phyloP scores from a whole-genome alignment of 2,797 vertebrate species.

The Anniella stebbinsi region DNA sequence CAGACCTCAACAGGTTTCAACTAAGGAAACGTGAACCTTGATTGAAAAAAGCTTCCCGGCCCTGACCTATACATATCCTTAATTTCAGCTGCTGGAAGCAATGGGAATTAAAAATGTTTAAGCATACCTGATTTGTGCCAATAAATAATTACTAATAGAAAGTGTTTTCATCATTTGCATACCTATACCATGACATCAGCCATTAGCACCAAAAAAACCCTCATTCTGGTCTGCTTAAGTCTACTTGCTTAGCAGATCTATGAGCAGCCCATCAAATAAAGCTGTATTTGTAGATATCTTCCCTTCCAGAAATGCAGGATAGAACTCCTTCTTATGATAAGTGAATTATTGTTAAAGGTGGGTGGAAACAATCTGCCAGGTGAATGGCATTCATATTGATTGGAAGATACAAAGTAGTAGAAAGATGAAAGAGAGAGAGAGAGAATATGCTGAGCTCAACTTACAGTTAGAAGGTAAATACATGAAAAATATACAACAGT shows the following conservation, averaged over 20 bases:
- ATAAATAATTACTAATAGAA: neutral
- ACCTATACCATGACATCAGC: neutral
- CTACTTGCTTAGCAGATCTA: constrained; percentile 11
- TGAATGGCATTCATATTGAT: constrained; percentile 66
- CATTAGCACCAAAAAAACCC: neutral
- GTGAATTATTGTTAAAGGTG: constrained; percentile 66
- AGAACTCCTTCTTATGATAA: constrained; percentile 57
- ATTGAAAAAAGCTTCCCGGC: no score
- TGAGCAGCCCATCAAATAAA: constrained; percentile 33
- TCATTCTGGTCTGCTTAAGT: neutral
- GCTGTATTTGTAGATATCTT: constrained; percentile 48
- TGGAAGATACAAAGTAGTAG: constrained; percentile 57
- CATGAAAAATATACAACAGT: neutral
- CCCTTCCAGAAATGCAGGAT: constrained; percentile 47
- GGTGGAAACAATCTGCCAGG: constrained; percentile 62
- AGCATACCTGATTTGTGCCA: neutral
- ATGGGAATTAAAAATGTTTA: neutral
- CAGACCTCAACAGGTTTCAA: neutral
- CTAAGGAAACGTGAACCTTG: neutral
- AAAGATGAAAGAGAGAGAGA: constrained; percentile 36
- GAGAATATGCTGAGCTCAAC: constrained; percentile 48
- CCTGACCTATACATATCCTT: neutral
- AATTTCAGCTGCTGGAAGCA: neutral
- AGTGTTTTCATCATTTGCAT: neutral
- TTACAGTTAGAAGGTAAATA: neutral